Evolutionary conservation across 2,888 invertebrate species (phyloP).

Genomic region (Myopa testacea): DNA sequence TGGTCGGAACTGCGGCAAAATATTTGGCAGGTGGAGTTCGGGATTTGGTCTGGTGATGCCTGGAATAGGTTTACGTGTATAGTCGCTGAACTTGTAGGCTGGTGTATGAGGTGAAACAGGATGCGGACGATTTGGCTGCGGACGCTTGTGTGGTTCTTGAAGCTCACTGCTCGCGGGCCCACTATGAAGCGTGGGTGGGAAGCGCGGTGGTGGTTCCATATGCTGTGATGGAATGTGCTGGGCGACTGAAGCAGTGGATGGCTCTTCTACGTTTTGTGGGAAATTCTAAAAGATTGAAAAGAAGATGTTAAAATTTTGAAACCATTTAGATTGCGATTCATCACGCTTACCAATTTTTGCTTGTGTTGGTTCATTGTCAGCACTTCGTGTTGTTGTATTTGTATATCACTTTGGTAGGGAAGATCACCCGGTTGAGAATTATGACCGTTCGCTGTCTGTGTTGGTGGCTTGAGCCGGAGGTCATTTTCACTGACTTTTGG

Average conservation of each 20-base stretch:
- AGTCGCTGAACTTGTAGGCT: slow-evolving; percentile 57
- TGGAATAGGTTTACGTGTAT: slow-evolving; percentile 59
- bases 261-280: slow-evolving; percentile 52
- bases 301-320: background rate
- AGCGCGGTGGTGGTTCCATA: slow-evolving; percentile 63
- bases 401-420: slow-evolving; percentile 48
- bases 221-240: slow-evolving; percentile 66
- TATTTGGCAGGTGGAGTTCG: slow-evolving; percentile 72
- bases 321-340: background rate
- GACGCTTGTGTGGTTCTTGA: slow-evolving; percentile 45
- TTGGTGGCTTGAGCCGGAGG: slow-evolving; percentile 25
- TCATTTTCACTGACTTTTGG: slow-evolving; percentile 59
- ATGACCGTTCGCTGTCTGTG: background rate
- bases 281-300: slow-evolving; percentile 48
- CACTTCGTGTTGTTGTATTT: slow-evolving; percentile 65
- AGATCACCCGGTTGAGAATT: slow-evolving; percentile 41
- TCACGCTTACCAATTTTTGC: slow-evolving; percentile 58
- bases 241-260: slow-evolving; percentile 47
- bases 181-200: slow-evolving; percentile 51
- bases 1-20: slow-evolving; percentile 79
- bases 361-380: slow-evolving; percentile 63
- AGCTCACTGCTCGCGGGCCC: slow-evolving; percentile 38
- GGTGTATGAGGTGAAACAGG: slow-evolving; percentile 34
- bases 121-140: slow-evolving; percentile 45
- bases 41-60: slow-evolving; percentile 55